Evolutionary conservation across 1,140 invertebrate genomes (phyloP), one percentile per base, ranked within the genome.

Genomic region (Drosophila sproati): DNA sequence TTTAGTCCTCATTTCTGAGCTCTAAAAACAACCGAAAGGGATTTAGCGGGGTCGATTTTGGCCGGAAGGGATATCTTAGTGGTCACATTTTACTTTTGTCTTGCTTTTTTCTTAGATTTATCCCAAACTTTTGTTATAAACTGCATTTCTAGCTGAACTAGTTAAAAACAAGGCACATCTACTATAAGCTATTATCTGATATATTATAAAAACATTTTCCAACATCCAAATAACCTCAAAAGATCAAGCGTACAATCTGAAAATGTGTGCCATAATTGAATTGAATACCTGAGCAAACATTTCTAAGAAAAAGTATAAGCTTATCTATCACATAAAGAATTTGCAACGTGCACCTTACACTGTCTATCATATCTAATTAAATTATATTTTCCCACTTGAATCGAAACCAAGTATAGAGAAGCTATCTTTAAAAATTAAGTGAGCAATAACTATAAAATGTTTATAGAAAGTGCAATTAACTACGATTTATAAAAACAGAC

Each of bases 251-350:
- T 28, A 55, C 48, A 59, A 68, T 48, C 37, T 31, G 7, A 60
- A 60, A 54, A 61, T 48, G 28, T 68, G 69, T 76, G 69, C 69
- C 68, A 71, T 60, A 59, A 66, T 71, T 45, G 32, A 64, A 56
- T 66, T 63, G 56, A 80, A 72, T 83, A 88, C 83, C 80, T 89
- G 80, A 88, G 34, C 2, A 57, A 68, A 77, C 52, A 54, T 35
- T 43, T 62, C 7, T 54, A 64, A 52, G 48, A 55, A 54, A 32
- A 67, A 28, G 37, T 57, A 62, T 35, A 69, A 39, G 57, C 37
- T 60, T 39, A 45, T 57, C 57, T 54, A 60, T 52, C 35, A 45
- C 29, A 29, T 34, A 54, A 4, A 39, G 45, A 28, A 41, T 39
- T 55, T 50, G 45, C 20, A 63, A 34, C n/a, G 20, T 28, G 10